Conservation (phyloP, 2,113 vertebrate genomes). For the Hoplias malabaricus region DNA sequence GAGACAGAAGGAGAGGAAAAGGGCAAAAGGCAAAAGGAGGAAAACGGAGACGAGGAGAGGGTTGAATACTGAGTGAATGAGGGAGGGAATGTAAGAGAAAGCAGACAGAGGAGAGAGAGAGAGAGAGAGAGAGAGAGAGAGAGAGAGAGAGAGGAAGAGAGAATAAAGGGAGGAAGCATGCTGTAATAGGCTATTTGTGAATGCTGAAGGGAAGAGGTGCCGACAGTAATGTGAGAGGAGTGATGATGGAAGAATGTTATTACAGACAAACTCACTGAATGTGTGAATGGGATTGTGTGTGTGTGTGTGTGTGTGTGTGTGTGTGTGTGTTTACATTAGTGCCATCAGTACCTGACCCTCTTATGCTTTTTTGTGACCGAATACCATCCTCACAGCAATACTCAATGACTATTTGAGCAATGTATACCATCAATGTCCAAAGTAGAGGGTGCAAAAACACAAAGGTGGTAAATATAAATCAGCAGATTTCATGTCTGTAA, state of each 20-base stretch:
- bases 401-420: too few relatives aligned
- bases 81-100: neutral
- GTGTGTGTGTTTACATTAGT: neutral
- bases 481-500: too few relatives aligned
- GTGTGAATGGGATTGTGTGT: neutral
- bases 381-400: too few relatives aligned
- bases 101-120: neutral
- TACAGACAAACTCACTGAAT: neutral
- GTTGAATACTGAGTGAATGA: neutral
- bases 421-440: too few relatives aligned
- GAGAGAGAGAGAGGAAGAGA: neutral
- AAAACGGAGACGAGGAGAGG: neutral
- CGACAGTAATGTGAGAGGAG: neutral
- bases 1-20: neutral
- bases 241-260: neutral
- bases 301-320: constrained; percentile 1
- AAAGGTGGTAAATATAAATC: too few relatives aligned
- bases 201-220: neutral
- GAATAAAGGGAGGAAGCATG: neutral
- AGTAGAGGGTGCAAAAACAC: too few relatives aligned
- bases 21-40: neutral
- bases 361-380: too few relatives aligned
- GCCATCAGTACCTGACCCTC: too few relatives aligned
- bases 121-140: constrained; percentile 14
- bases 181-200: neutral